Evolutionary conservation across 2,113 vertebrate genomes (phyloP).

Genomic region (Gobio gobio): DNA sequence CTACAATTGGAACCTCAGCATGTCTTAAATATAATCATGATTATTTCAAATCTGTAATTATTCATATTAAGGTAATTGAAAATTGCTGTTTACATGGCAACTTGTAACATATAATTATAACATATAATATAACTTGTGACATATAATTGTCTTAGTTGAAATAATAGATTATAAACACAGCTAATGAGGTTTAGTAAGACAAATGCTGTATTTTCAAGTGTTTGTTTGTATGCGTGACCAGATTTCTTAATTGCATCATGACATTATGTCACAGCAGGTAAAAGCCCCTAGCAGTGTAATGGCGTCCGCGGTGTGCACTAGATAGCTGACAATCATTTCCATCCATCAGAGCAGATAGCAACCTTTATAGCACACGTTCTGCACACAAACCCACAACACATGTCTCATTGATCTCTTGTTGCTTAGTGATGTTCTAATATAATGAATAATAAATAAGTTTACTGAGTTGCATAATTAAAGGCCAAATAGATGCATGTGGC

Average conservation of each 20-base stretch:
- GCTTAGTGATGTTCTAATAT: background rate
- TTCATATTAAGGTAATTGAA: conserved; percentile 6
- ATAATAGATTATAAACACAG: background rate
- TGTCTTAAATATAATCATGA: background rate
- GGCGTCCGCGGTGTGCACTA: background rate
- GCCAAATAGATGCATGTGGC: background rate
- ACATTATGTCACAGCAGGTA: conserved; percentile 6
- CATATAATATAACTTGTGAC: too few species aligned
- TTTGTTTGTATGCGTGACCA: background rate
- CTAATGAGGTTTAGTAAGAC: conserved; percentile 8
- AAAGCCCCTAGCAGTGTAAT: conserved; percentile 5
- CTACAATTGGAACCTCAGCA: background rate
- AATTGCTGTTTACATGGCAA: conserved; percentile 8
- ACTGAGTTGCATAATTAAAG: conserved; percentile 12
- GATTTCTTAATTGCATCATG: conserved; percentile 9
- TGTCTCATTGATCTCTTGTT: conserved; percentile 9
- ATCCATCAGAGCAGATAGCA: conserved; percentile 1
- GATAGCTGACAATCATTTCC: conserved; percentile 7
- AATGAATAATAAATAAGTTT: background rate
- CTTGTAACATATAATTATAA: too few species aligned
- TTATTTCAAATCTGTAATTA: conserved; percentile 20
- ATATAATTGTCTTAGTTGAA: background rate
- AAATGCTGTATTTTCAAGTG: background rate
- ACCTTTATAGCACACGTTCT: background rate
- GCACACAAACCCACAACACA: background rate